Conservation (phyloP, 2,888 invertebrate genomes). For the Macaria liturata region DNA sequence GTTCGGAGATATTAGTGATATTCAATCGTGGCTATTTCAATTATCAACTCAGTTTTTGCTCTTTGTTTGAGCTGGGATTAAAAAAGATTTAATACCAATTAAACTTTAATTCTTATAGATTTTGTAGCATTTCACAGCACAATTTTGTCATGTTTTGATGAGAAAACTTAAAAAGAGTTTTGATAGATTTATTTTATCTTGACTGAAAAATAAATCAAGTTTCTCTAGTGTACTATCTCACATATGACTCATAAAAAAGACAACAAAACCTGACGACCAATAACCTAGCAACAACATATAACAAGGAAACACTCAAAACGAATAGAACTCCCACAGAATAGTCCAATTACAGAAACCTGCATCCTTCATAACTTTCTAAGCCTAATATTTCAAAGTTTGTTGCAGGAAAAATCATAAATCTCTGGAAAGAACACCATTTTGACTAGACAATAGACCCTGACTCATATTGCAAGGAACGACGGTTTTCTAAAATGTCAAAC, state of each 20-base stretch:
- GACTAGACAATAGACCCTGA: constrained; percentile 28
- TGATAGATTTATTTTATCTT: not conserved
- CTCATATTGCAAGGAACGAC: constrained; percentile 10
- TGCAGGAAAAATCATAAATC: constrained; percentile 23
- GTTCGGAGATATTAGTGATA: constrained; percentile 14
- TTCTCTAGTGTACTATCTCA: too few species aligned
- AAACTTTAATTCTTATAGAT: too few species aligned
- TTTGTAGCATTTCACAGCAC: too few species aligned
- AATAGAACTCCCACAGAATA: not conserved
- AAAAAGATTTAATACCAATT: not conserved
- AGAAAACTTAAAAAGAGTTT: too few species aligned
- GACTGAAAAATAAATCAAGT: too few species aligned
- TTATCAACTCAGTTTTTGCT: constrained; percentile 13
- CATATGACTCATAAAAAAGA: too few species aligned
- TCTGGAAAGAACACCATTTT: constrained; percentile 21
- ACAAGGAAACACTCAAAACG: not conserved
- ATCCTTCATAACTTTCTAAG: constrained; percentile 9
- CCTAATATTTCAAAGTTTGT: constrained; percentile 13
- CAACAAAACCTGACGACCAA: too few species aligned
- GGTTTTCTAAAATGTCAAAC: constrained; percentile 20
- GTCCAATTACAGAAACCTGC: constrained; percentile 10
- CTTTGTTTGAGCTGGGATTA: constrained; percentile 17
- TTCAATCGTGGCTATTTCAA: constrained; percentile 13
- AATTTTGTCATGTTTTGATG: too few species aligned
- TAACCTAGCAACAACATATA: too few species aligned